Percentiles rank a stretch among this genome's conserved stretches.
Evolutionary conservation across 2,888 invertebrate genomes (phyloP).

Genomic region (Frankliniella fusca): DNA sequence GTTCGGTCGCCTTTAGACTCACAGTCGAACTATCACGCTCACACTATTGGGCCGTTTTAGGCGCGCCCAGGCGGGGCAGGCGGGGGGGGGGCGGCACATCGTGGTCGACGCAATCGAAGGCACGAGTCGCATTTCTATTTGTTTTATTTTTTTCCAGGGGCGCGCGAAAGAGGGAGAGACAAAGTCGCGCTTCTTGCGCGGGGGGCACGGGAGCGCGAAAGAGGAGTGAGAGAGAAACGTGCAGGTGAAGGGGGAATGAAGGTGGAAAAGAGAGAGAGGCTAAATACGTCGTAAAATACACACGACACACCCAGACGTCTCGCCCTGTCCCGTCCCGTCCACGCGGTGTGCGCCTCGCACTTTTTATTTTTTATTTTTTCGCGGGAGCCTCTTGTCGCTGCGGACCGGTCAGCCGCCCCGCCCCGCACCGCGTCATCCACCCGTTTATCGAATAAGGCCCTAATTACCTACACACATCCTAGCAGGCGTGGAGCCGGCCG

Average conservation of each 20-base stretch:
- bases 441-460: too few species aligned
- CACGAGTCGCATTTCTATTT: neutral
- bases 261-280: neutral
- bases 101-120: neutral
- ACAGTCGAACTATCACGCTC: neutral
- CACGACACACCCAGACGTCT: neutral
- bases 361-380: too few species aligned
- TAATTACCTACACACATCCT: too few species aligned
- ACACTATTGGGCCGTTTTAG: neutral
- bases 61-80: too few species aligned
- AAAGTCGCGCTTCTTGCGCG: neutral
- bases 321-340: too few species aligned
- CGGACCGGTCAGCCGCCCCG: too few species aligned
- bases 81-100: neutral
- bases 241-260: neutral
- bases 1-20: neutral
- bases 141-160: neutral
- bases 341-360: too few species aligned
- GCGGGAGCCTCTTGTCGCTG: too few species aligned
- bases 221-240: neutral
- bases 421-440: too few species aligned
- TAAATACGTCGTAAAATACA: neutral
- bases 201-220: neutral
- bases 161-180: too few species aligned
- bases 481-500: too few species aligned